A percentile compares a stretch with the other conserved stretches of the same genome.
Evolutionary conservation across 1,140 invertebrate genomes (phyloP).

Genomic region (Brachionus rotundiformis): DNA sequence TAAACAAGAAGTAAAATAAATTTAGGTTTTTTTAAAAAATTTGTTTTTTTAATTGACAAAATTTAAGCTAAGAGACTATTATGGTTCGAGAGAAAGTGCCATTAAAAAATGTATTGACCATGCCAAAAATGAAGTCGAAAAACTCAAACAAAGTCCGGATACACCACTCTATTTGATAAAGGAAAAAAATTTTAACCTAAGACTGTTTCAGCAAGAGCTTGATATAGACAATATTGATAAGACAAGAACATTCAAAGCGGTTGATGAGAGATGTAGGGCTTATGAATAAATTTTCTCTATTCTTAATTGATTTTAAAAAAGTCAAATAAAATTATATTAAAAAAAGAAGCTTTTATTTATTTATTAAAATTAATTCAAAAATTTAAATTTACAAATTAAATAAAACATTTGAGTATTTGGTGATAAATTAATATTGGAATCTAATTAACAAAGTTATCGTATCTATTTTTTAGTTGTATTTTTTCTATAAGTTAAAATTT

Average conservation of each 20-base stretch:
- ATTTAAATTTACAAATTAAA: not conserved
- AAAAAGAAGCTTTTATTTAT: not conserved
- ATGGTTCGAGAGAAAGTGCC: constrained; percentile 41
- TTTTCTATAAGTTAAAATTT: constrained; percentile 17
- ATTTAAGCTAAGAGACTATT: constrained; percentile 35
- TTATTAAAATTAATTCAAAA: not conserved
- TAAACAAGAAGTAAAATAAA: constrained; percentile 42
- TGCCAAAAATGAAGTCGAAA: constrained; percentile 43
- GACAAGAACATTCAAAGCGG: constrained; percentile 4
- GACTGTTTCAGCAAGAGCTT: constrained; percentile 36
- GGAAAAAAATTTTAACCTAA: constrained; percentile 40
- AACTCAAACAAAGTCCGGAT: constrained; percentile 29
- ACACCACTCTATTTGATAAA: constrained; percentile 6
- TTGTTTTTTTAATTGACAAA: not conserved
- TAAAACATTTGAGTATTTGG: no score
- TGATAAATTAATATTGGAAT: no score
- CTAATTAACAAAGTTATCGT: no score
- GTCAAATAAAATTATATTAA: not conserved
- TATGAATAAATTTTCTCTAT: constrained; percentile 25
- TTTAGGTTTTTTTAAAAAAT: no score
- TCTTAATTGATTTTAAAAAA: not conserved
- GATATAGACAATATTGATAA: constrained; percentile 34
- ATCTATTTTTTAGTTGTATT: not conserved
- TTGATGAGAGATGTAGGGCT: not conserved
- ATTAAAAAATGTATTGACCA: constrained; percentile 42